Base-by-base conservation (phyloP, 92 coral and sea anemone genomes). In the Parazoanthus atlanticus region DNA sequence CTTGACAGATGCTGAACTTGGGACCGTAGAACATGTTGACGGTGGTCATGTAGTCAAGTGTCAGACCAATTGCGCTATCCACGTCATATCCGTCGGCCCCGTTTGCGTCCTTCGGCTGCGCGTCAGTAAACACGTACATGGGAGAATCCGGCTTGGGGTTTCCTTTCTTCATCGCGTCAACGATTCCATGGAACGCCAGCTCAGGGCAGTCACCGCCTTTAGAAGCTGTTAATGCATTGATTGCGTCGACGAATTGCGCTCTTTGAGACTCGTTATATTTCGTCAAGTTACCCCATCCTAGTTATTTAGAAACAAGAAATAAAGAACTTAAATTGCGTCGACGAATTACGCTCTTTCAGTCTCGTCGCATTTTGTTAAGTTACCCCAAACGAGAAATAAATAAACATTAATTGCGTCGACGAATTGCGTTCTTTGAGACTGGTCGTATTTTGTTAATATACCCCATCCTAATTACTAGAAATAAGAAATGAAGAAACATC, bases 201-300 rank as follows among this genome's bases (percentile, higher is more conserved):
- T 82, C 86, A 31, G 86, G 86, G 23, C 86, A 82, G 13, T 82
- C 86, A 11, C 76, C 86, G 33, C 86, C 86, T 19, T 87, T 85
- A 65, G 61, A 47, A 0, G 85, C 93, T 15, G 71, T 90, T 56
- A 90, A 67, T 17, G 66, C 49, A 16, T 31, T 54, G 30, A 90
- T 71, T 6, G 84, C 90, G 9, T 65, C 16, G 46, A 74, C 47
- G 31, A 89, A 88, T 17, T 76, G 40, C 1, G 8, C 2, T 31
- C 76, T 80, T 5, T 90, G 84, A 34, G 32, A 21, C 36, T 90
- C 88, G 64, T 81, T 64, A 70, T 56, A 86, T 47, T 76, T 86
- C 32, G 79, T 74, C 15, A 58, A 15, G 4, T 80, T 81, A 5
- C 77, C 72, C 40, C 79, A 81, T n/a, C 86, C 69, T 61, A 21